Base-by-base conservation (phyloP, 1,140 invertebrate species). In the Trichonephila clavata region DNA sequence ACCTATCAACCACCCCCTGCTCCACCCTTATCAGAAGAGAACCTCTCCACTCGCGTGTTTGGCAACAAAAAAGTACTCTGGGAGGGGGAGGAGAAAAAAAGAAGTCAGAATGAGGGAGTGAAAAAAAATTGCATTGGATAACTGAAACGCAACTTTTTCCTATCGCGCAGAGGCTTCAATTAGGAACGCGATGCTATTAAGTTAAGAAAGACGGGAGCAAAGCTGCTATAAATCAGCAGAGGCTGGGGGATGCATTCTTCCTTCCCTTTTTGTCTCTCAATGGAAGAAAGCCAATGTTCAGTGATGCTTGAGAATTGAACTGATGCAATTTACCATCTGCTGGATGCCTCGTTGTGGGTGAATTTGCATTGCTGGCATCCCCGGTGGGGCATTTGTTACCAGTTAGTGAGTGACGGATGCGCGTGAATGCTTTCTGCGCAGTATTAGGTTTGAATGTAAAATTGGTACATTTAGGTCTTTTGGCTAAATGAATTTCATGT, bases 261-360 rank as follows among this genome's bases (percentile, higher is more conserved):
- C 83, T 59, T 84, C 50, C 20, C 50, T 57, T 24, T 63, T 63
- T 18, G 16, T 83, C 50, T n/a, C 50, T 59, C 43, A 59, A 60
- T 84, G 83, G 83, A 84, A 84, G 83, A 84, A 59, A 84, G 83
- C 83, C 83, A 84, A 84, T 84, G 83, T 84, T 84, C 83, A 84
- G 57, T 16, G 83, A 59, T 84, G 83, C 83, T 84, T 84, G 83
- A 84, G 83, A 84, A 84, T 84, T 84, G 83, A 84, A 84, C 83
- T 60, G 83, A 84, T 84, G 83, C 83, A 84, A 84, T 84, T 84
- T 84, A 60, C 83, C 83, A 84, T 84, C 83, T 84, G 83, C 83
- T 84, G 50, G 83, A 24, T 84, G 24, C n/a, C 50, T 13, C 57
- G 21, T 14, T n/a, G 13, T 16, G 83, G 50, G 43, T 84, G 83